These are phyloP conservation scores for Microplitis demolitor DNA, from an alignment of 1,140 invertebrate genomes.

Conservation along the genomic window DNA sequence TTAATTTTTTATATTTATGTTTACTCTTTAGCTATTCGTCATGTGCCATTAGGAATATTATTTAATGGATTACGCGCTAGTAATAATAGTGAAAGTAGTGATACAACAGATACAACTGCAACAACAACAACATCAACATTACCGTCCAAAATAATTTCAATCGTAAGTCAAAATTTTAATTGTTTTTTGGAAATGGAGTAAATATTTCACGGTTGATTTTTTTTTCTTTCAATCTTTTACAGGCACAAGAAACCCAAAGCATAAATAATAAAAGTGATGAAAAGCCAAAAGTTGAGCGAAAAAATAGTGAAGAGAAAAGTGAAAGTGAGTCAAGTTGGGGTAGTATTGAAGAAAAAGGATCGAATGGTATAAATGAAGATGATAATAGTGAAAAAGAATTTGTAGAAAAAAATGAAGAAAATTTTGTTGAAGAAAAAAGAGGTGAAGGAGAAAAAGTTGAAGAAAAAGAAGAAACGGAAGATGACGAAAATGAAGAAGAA, in stretches of 20 bases:
- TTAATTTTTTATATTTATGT: too few species aligned
- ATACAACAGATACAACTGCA: conserved; percentile 47
- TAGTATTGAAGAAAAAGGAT: conserved; percentile 34
- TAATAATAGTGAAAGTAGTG: conserved; percentile 54
- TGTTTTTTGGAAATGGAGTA: not conserved
- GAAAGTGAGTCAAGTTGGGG: conserved; percentile 52
- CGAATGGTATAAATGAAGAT: too few species aligned
- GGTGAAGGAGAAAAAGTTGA: not conserved
- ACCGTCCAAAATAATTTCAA: conserved; percentile 29
- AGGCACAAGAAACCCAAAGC: not conserved
- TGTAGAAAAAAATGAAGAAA: conserved; percentile 32
- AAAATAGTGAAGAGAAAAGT: conserved; percentile 35
- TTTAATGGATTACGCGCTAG: conserved; percentile 31
- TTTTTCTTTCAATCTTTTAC: not conserved
- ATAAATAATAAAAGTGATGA: not conserved
- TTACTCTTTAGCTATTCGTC: too few species aligned
- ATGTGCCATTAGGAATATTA: conserved; percentile 18
- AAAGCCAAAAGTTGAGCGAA: conserved; percentile 17
- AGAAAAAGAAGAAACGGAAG: not conserved
- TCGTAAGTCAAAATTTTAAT: conserved; percentile 31
- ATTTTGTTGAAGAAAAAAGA: not conserved
- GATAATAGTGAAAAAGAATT: too few species aligned
- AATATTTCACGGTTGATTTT: too few species aligned
- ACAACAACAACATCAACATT: conserved; percentile 48
- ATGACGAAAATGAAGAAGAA: conserved; percentile 33